A percentile compares a stretch with the other conserved stretches of the same genome.
These are phyloP conservation scores for Caenorhabditis doughertyi DNA, from an alignment of 2,888 invertebrate species.

Conservation along the genomic window DNA sequence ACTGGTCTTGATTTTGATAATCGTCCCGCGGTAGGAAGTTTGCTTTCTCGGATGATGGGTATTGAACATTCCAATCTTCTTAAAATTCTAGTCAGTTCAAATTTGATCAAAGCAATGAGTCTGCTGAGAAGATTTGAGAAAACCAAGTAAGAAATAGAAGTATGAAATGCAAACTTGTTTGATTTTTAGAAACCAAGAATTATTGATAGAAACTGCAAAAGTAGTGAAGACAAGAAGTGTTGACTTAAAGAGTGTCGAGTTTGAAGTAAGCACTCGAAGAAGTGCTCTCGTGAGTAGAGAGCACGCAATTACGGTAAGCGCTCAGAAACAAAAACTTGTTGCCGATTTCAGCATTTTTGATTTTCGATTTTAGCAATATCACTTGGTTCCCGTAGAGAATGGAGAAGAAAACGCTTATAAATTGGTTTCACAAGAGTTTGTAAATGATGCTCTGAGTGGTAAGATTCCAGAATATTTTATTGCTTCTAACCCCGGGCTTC, in stretches of 20 bases:
- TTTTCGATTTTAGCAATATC: constrained; percentile 56
- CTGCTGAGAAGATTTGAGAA: constrained; percentile 43
- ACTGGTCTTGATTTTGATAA: constrained; percentile 47
- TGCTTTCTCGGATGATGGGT: constrained; percentile 45
- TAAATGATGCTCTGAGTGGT: constrained; percentile 52
- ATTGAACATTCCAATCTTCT: constrained; percentile 54
- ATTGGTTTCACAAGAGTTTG: constrained; percentile 53
- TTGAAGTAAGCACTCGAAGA: constrained; percentile 59
- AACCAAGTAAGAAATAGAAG: constrained; percentile 18
- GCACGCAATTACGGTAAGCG: constrained; percentile 49
- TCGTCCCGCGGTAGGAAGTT: constrained; percentile 49
- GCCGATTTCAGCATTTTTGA: not conserved
- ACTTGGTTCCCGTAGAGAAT: constrained; percentile 64
- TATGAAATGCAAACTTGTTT: not conserved
- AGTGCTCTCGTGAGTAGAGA: constrained; percentile 53
- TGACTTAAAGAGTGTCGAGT: constrained; percentile 49
- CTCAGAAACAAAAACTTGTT: too few relatives aligned
- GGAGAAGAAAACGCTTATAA: constrained; percentile 55
- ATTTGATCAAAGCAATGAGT: constrained; percentile 51
- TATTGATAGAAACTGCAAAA: constrained; percentile 31
- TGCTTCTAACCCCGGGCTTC: too few relatives aligned
- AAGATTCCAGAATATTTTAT: too few relatives aligned
- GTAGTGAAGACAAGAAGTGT: constrained; percentile 18
- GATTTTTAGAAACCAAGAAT: constrained; percentile 8
- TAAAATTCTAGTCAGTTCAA: constrained; percentile 52